Evolutionary conservation across 2,888 invertebrate genomes (phyloP).

Genomic region (Volucella inflata): DNA sequence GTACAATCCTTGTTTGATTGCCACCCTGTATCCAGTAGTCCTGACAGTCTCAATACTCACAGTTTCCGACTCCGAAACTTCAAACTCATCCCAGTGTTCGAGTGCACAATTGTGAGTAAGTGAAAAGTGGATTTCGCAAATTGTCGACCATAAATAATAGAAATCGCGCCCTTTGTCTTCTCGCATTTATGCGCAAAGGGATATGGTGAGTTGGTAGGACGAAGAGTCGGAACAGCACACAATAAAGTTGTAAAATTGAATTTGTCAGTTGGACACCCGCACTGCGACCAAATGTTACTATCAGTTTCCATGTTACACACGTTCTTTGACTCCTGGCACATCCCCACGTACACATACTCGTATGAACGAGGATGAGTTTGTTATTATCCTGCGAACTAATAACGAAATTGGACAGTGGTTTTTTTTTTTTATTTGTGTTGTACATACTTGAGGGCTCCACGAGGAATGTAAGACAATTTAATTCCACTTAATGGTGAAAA

Average conservation of each 20-base stretch:
- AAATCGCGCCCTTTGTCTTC: slow-evolving; percentile 53
- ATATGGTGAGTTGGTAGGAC: background rate
- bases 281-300: slow-evolving; percentile 20
- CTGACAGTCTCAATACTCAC: background rate
- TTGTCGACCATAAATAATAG: slow-evolving; percentile 57
- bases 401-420: slow-evolving; percentile 1
- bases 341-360: too few relatives aligned
- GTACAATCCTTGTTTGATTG: slow-evolving; percentile 39
- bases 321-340: too few relatives aligned
- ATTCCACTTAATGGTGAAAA: too few relatives aligned
- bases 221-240: background rate
- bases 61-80: background rate
- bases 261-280: slow-evolving; percentile 44
- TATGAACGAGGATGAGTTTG: background rate
- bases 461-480: slow-evolving; percentile 12
- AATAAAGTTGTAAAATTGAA: slow-evolving; percentile 55
- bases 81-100: background rate
- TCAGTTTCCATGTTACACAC: background rate
- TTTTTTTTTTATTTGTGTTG: too few relatives aligned
- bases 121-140: slow-evolving; percentile 55
- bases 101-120: slow-evolving; percentile 35
- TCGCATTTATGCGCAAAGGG: slow-evolving; percentile 2
- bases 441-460: background rate
- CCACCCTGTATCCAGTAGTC: slow-evolving; percentile 23
- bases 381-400: slow-evolving; percentile 16